Evolutionary conservation across 2,888 invertebrate genomes (phyloP), one percentile per base, ranked within the genome.

Genomic region (Pterobdella sp.): DNA sequence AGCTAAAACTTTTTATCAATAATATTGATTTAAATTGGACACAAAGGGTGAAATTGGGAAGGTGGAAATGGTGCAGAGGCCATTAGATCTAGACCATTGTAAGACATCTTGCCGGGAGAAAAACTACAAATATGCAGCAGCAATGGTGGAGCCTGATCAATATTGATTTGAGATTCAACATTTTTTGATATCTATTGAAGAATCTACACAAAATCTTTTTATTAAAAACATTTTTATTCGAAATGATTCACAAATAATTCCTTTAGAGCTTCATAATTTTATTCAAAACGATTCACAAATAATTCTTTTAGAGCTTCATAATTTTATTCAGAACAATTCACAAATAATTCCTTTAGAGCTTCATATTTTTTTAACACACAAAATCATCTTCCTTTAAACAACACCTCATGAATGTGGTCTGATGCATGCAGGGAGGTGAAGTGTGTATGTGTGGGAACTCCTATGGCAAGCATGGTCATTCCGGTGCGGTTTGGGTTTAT

Each of bases 361-460:
- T 14, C 18, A 42, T 42, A 7, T 14, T 42, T 42, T 42, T 42
- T 42, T 7, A 42, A 18, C 7, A 18, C 42, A 14, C 18, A 42
- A 42, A 42, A 18, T 42, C 42, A 18, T 42, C 18, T 7, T 18
- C 42, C n/a, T n/a, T n/a, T n/a, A n/a, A n/a, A n/a, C n/a, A n/a
- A n/a, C n/a, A n/a, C n/a, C n/a, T n/a, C n/a, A n/a, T n/a, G n/a
- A n/a, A 18, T 42, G 42, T 42, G 42, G 7, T 18, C 18, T 18
- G 10, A 7, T n/a, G n/a, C 60, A 56, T 18, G n/a, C 35, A 71
- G 71, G n/a, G 35, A 29, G 63, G 63, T n/a, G 2, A 63, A n/a
- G 2, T 63, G 22, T 71, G 71, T n/a, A 29, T 71, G 34, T 71
- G 71, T 63, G 71, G 52, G n/a, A 63, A 71, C 63, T 63, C 1